Percentiles rank a stretch among this genome's conserved stretches.
These are phyloP conservation scores for Cyprinodon diabolis DNA, from an alignment of 2,797 vertebrate species.

Conservation along the genomic window DNA sequence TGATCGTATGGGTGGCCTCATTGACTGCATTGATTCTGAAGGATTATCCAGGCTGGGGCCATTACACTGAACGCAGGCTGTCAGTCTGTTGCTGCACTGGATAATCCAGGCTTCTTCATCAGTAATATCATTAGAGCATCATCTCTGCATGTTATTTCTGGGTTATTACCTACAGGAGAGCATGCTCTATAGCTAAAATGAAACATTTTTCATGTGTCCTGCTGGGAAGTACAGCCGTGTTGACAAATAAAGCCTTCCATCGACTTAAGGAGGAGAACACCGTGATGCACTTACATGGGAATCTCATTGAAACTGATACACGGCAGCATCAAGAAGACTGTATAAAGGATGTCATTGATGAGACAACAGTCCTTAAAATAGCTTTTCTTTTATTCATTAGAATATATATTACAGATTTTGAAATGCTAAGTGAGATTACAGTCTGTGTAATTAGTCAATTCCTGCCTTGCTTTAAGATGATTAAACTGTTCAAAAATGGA, in stretches of 20 bases:
- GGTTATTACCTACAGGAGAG: slow-evolving; percentile 79
- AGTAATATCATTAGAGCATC: slow-evolving; percentile 80
- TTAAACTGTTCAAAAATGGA: slow-evolving; percentile 68
- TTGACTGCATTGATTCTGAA: slow-evolving; percentile 77
- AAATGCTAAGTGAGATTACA: slow-evolving; percentile 63
- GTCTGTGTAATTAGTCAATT: slow-evolving; percentile 72
- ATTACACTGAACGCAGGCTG: slow-evolving; percentile 64
- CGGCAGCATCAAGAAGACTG: slow-evolving; percentile 46
- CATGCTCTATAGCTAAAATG: slow-evolving; percentile 59
- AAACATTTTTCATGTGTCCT: slow-evolving; percentile 70
- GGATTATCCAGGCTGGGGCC: slow-evolving; percentile 67
- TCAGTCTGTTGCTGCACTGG: slow-evolving; percentile 70
- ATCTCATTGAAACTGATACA: slow-evolving; percentile 54
- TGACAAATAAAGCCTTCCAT: slow-evolving; percentile 72
- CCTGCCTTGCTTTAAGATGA: slow-evolving; percentile 61
- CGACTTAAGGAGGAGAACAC: slow-evolving; percentile 35
- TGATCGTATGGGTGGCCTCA: slow-evolving; percentile 72
- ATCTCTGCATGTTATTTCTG: slow-evolving; percentile 78
- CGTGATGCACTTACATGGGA: slow-evolving; percentile 25
- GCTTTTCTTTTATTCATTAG: slow-evolving; percentile 48
- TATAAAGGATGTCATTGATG: slow-evolving; percentile 43
- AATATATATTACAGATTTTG: slow-evolving; percentile 42
- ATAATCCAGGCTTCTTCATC: slow-evolving; percentile 75
- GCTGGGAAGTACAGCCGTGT: slow-evolving; percentile 60
- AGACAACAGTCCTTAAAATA: slow-evolving; percentile 49